phyloP scores from a whole-genome alignment of 2,888 invertebrate genomes.

The Heteropelma amictum region DNA sequence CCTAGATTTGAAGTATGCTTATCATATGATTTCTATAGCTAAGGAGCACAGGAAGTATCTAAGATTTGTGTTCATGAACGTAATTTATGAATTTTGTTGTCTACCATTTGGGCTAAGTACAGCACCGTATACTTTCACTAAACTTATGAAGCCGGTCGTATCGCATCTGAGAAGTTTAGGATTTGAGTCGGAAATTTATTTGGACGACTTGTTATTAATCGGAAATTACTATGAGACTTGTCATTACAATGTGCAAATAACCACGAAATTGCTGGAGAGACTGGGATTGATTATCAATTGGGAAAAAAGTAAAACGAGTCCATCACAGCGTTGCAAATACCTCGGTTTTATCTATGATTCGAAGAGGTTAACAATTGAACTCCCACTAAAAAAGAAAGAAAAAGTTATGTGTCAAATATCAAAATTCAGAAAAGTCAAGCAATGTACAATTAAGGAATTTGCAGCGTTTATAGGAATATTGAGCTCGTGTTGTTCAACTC shows the following conservation, averaged over 20 bases:
- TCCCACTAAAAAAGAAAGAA: conserved; percentile 35
- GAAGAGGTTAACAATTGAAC: conserved; percentile 1
- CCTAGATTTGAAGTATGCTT: conserved; percentile 33
- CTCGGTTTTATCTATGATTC: conserved; percentile 45
- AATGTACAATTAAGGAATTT: conserved; percentile 43
- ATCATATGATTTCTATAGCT: conserved; percentile 44
- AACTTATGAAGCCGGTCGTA: conserved; percentile 52
- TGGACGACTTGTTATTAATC: conserved; percentile 31
- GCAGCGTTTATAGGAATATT: conserved; percentile 41
- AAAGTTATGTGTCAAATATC: not conserved
- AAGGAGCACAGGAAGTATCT: conserved; percentile 57
- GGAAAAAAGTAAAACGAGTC: conserved; percentile 32
- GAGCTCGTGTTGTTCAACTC: conserved; percentile 36
- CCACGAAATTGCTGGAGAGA: not conserved
- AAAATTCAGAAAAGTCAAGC: not conserved
- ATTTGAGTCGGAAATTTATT: conserved; percentile 14
- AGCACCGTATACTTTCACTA: conserved; percentile 61
- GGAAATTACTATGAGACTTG: not conserved
- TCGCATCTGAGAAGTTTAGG: conserved; percentile 12
- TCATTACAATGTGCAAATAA: conserved; percentile 1
- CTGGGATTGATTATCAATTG: conserved; percentile 23
- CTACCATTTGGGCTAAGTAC: conserved; percentile 61
- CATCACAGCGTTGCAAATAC: conserved; percentile 13
- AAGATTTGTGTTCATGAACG: conserved; percentile 50
- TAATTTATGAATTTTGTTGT: conserved; percentile 57